Evolutionary conservation across 2,113 vertebrate species (phyloP).

Genomic region (Nestor notabilis): DNA sequence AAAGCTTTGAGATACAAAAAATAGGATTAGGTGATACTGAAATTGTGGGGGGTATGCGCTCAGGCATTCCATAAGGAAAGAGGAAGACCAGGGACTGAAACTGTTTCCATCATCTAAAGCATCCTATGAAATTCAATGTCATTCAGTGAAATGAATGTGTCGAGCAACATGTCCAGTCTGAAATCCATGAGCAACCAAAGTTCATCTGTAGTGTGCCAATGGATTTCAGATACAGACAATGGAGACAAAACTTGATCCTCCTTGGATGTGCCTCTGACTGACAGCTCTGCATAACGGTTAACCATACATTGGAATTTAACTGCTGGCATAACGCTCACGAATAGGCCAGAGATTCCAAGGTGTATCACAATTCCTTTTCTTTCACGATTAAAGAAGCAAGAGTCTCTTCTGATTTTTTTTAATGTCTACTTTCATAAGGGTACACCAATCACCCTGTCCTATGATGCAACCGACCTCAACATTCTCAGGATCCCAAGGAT

Average conservation of each 20-base stretch:
- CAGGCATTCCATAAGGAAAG: background rate
- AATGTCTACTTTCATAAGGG: background rate
- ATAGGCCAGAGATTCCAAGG: background rate
- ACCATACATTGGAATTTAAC: background rate
- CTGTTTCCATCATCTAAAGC: background rate
- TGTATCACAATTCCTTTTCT: background rate
- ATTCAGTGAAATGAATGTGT: background rate
- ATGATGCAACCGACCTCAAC: background rate
- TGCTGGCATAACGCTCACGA: background rate
- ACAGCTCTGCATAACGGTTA: background rate
- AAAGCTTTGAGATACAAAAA: slow-evolving; percentile 50
- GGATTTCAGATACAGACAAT: background rate
- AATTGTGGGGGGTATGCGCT: background rate
- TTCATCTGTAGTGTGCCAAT: background rate
- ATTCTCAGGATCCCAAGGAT: background rate
- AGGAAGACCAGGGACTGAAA: background rate
- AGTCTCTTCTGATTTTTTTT: background rate
- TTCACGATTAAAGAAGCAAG: background rate
- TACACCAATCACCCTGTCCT: background rate
- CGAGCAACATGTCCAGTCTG: background rate
- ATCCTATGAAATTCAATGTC: background rate
- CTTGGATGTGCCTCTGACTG: background rate
- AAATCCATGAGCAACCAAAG: background rate
- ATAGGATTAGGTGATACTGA: slow-evolving; percentile 9
- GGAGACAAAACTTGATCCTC: background rate